Conservation (phyloP, 1,140 invertebrate species). For the Homalodisca vitripennis region DNA sequence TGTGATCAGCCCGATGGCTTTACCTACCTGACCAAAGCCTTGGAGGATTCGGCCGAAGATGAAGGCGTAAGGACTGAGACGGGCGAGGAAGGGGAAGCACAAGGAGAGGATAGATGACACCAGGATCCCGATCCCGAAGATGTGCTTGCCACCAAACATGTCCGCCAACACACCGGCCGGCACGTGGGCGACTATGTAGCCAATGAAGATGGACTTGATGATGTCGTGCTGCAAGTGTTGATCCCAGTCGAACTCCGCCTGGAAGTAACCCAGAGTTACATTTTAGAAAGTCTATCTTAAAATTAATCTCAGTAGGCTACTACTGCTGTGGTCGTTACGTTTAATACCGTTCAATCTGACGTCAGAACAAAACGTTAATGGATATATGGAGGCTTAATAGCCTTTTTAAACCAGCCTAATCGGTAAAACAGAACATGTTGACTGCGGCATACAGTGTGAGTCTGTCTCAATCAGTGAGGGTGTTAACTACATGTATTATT, state of each 20-base stretch:
- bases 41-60: conserved; percentile 60
- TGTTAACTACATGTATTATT: too few species aligned
- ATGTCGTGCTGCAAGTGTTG: conserved; percentile 58
- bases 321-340: too few species aligned
- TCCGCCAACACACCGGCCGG: conserved; percentile 72
- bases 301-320: too few species aligned
- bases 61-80: conserved; percentile 58
- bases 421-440: too few species aligned
- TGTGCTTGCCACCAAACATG: conserved; percentile 68
- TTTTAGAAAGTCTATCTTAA: too few species aligned
- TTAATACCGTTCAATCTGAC: too few species aligned
- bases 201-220: conserved; percentile 66
- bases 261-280: background rate
- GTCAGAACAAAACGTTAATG: too few species aligned
- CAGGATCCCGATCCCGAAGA: conserved; percentile 62
- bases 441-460: too few species aligned
- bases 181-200: conserved; percentile 69
- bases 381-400: too few species aligned
- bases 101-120: conserved; percentile 67
- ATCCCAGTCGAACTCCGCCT: conserved; percentile 36
- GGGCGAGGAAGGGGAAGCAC: conserved; percentile 60
- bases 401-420: too few species aligned
- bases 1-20: too few species aligned
- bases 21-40: conserved; percentile 53
- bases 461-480: too few species aligned